Evolutionary conservation across 2,888 invertebrate genomes (phyloP), one percentile per base, ranked within the genome.

Genomic region (Graphium colonna): DNA sequence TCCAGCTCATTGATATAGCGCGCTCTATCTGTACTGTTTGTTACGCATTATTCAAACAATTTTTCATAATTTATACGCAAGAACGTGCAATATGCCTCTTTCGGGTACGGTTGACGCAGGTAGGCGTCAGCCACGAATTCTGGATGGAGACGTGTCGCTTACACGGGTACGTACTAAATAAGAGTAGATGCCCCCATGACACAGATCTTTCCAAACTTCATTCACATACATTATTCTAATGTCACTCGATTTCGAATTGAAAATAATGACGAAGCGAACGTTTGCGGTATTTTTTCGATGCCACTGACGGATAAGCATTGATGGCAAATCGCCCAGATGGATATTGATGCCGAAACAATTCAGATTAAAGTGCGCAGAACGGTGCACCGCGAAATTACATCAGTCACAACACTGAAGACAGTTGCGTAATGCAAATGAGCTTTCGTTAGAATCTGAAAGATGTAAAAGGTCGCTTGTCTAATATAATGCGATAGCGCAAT

Each of bases 1-100:
- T 67, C 73, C 64, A 70, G 69, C 68, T 75, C 75, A 73, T 73
- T 73, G 70, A 77, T 73, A 74, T 71, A 71, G 65, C 57, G 60
- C 63, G 67, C 68, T 68, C 68, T 68, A 69, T 36, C 4, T 63
- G 65, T 62, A 68, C 64, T 64, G 62, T 61, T 66, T 63, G 56
- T 60, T 57, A 62, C 62, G 65, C 58, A 59, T 51, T 60, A 62
- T 59, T 63, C 55, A 21, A 50, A 33, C 36, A 39, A 26, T 50
- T 50, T 18, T 46, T 46, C 36, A 55, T 55, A 55, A 46, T 50
- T 46, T 36, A 55, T 46, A 36, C 33, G 38, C 31, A 12, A 18
- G 38, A 21, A n/a, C 40, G 40, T 44, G 44, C 16, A 26, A 21
- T n/a, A n/a, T 10, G 50, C 26, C 42, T 36, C 40, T 36, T 50